phyloP scores from a whole-genome alignment of 2,797 vertebrate species.

The Numenius phaeopus region DNA sequence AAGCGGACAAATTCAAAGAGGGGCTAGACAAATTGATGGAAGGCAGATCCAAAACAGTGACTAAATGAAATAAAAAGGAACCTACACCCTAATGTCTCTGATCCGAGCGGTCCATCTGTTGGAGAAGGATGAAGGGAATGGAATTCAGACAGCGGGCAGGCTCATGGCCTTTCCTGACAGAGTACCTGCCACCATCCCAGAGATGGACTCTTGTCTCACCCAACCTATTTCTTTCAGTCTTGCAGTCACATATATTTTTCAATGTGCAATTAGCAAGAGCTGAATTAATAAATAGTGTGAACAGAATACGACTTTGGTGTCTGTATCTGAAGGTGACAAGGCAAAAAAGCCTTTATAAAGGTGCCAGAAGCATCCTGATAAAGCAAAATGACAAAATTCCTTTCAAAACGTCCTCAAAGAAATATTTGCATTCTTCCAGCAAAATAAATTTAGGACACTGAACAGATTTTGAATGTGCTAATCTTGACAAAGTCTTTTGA shows the following conservation, averaged over 20 bases:
- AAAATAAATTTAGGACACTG: background rate
- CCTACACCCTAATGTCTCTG: background rate
- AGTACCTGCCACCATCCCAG: accelerated
- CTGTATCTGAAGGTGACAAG: background rate
- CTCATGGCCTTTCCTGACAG: background rate
- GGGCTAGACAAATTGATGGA: background rate
- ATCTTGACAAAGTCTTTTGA: background rate
- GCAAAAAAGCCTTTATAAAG: background rate
- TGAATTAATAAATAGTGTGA: background rate
- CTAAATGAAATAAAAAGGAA: background rate
- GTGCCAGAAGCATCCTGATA: background rate
- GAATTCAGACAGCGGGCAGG: background rate
- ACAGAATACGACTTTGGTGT: background rate
- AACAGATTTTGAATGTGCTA: background rate
- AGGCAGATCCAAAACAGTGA: background rate
- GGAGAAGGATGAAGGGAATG: background rate
- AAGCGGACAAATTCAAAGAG: background rate
- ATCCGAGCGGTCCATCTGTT: background rate
- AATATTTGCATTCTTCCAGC: background rate
- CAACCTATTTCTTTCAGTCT: background rate
- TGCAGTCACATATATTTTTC: background rate
- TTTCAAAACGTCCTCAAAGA: background rate
- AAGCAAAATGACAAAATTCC: background rate
- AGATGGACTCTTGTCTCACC: background rate
- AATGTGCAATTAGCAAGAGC: background rate